A percentile compares a stretch with the other conserved stretches of the same genome.
Conservation (phyloP, 1,140 invertebrate genomes). For the Drosophila tsacasi region DNA sequence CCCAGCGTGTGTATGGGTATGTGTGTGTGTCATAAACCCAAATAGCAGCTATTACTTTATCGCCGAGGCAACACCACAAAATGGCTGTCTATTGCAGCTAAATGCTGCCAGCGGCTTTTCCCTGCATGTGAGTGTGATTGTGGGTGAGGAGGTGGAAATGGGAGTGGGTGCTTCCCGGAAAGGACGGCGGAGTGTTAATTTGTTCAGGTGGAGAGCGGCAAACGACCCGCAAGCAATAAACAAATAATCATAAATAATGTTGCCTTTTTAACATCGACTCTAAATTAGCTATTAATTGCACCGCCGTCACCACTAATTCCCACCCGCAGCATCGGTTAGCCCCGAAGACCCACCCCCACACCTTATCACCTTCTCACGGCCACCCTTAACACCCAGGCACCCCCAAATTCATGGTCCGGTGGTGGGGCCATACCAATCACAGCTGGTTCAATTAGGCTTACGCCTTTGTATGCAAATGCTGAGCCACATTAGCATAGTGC, state of each 20-base stretch:
- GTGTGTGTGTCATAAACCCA: constrained; percentile 67
- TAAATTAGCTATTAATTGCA: constrained; percentile 80
- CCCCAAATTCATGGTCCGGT: not conserved
- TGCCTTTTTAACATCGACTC: constrained; percentile 69
- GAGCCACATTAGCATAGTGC: constrained; percentile 42
- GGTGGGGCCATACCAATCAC: constrained; percentile 35
- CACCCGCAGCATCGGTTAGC: constrained; percentile 30
- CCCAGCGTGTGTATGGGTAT: constrained; percentile 24
- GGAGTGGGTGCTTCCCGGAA: not conserved
- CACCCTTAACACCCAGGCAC: not conserved
- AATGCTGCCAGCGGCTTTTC: constrained; percentile 75
- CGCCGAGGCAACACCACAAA: constrained; percentile 73
- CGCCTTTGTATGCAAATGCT: constrained; percentile 66
- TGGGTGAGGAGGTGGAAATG: not conserved
- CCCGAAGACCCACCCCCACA: not conserved
- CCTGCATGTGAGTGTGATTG: constrained; percentile 17
- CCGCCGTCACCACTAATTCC: constrained; percentile 19
- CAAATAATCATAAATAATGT: constrained; percentile 83
- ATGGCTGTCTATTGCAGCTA: constrained; percentile 75
- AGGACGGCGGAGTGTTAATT: constrained; percentile 47
- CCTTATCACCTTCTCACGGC: not conserved
- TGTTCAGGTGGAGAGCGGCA: constrained; percentile 53
- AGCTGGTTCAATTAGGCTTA: constrained; percentile 76
- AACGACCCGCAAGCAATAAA: constrained; percentile 73
- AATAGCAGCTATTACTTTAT: constrained; percentile 81